These are phyloP conservation scores for Dermochelys coriacea DNA, from an alignment of 2,797 vertebrate genomes.

Conservation along the genomic window DNA sequence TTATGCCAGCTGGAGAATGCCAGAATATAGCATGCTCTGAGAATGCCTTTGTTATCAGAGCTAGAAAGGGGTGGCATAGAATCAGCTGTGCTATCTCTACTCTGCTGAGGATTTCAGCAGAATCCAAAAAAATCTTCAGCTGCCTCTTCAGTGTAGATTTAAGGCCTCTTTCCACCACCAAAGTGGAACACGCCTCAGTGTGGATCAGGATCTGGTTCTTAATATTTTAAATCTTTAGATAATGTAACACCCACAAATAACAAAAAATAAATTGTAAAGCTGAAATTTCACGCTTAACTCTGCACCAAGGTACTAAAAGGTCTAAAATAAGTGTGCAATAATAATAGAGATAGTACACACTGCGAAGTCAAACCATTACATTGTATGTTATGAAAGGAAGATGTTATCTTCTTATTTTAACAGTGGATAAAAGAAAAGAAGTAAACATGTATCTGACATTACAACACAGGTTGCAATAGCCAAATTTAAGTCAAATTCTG, in stretches of 20 bases:
- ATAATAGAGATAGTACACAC: not conserved
- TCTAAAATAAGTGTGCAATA: not conserved
- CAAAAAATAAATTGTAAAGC: not conserved
- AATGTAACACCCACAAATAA: not conserved
- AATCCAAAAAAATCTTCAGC: not conserved
- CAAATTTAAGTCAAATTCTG: no score
- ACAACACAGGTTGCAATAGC: no score
- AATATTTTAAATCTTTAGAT: not conserved
- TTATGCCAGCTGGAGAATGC: not conserved
- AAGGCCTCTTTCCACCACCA: not conserved
- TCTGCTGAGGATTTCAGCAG: not conserved
- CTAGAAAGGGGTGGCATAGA: not conserved
- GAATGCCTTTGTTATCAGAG: not conserved
- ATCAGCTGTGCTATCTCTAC: not conserved
- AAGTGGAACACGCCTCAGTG: not conserved
- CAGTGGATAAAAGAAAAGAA: no score
- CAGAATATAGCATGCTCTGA: not conserved
- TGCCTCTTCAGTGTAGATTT: not conserved
- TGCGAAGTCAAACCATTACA: not conserved
- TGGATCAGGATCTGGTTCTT: not conserved
- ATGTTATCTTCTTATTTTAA: not conserved
- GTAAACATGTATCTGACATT: no score
- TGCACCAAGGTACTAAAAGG: not conserved
- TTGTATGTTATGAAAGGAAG: not conserved
- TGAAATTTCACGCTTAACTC: not conserved